phyloP scores from a whole-genome alignment of 2,888 invertebrate genomes.

The Anticlea derivata region DNA sequence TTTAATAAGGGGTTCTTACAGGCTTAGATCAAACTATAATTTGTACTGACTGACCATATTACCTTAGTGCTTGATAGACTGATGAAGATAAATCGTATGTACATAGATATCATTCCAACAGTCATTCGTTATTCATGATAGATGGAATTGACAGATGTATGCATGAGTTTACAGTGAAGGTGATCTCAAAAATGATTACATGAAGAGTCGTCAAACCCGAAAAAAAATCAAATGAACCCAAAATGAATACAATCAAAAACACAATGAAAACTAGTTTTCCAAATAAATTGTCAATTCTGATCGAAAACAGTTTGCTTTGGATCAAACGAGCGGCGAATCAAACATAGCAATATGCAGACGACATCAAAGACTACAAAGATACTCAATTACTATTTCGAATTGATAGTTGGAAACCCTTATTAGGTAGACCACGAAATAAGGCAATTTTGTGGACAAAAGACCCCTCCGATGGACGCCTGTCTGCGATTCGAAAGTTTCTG shows the following conservation, averaged over 20 bases:
- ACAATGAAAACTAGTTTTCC: slow-evolving; percentile 30
- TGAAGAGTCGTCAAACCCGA: neutral
- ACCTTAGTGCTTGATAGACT: no score
- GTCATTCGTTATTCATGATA: no score
- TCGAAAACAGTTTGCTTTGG: slow-evolving; percentile 45
- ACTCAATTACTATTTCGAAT: slow-evolving; percentile 72
- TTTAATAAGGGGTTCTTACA: no score
- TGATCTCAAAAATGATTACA: neutral
- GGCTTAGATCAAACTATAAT: no score
- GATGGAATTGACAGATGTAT: no score
- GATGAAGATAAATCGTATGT: no score
- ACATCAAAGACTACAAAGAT: slow-evolving; percentile 74
- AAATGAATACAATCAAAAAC: slow-evolving; percentile 19
- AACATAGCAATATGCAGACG: slow-evolving; percentile 58
- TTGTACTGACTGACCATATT: no score
- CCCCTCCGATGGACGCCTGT: slow-evolving; percentile 59
- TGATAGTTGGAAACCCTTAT: slow-evolving; percentile 79
- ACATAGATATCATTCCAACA: no score
- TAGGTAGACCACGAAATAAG: slow-evolving; percentile 73
- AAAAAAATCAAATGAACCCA: neutral
- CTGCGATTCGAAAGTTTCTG: slow-evolving; percentile 78
- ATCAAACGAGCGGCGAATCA: slow-evolving; percentile 53
- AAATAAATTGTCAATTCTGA: slow-evolving; percentile 44
- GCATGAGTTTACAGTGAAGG: no score
- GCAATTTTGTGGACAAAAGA: slow-evolving; percentile 80